phyloP scores from a whole-genome alignment of 2,113 vertebrate species.

The Hylia prasina region DNA sequence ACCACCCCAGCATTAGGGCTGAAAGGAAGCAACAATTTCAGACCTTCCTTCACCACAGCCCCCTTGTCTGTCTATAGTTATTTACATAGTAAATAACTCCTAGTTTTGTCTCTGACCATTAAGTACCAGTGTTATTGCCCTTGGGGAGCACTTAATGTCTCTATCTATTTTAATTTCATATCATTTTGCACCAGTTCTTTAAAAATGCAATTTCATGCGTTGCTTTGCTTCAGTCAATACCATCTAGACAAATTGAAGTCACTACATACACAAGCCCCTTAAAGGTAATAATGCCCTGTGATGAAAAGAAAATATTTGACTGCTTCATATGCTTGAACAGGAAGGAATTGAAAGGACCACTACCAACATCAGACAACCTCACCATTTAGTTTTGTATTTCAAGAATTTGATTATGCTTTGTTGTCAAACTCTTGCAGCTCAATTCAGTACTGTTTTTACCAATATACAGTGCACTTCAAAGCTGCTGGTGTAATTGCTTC shows the following conservation, averaged over 20 bases:
- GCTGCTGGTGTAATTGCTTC: not conserved
- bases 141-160: conserved; percentile 45
- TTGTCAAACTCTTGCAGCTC: not conserved
- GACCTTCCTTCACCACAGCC: not conserved
- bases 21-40: not conserved
- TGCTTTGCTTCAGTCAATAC: conserved; percentile 59
- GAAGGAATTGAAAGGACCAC: not conserved
- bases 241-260: conserved; percentile 29
- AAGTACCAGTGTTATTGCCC: conserved; percentile 13
- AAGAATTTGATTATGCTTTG: not conserved
- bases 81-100: conserved; percentile 1
- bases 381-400: not conserved
- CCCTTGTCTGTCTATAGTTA: not conserved
- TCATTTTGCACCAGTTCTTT: conserved; percentile 45
- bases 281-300: conserved; percentile 14
- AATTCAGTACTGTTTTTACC: not conserved
- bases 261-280: conserved; percentile 15
- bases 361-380: not conserved
- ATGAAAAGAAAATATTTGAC: conserved; percentile 36
- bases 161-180: conserved; percentile 61
- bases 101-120: conserved; percentile 38
- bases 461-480: not conserved
- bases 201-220: conserved; percentile 54
- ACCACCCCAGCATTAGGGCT: not conserved
- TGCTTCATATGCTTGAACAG: not conserved